A percentile compares a stretch with the other conserved stretches of the same genome.
These are phyloP conservation scores for Rhodeus uyekii DNA, from an alignment of 2,797 vertebrate species.

Conservation along the genomic window DNA sequence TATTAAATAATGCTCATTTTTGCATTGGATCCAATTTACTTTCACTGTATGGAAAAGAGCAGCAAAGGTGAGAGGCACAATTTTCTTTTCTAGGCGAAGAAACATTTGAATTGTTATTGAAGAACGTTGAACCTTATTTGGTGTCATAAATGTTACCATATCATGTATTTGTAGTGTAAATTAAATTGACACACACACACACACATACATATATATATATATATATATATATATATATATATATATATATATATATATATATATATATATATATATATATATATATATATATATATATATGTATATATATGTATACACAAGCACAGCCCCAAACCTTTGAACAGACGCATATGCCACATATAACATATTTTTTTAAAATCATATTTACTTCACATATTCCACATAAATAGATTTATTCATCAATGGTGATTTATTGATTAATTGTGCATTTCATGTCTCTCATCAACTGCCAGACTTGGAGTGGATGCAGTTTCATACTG, in stretches of 20 bases:
- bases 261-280: no score
- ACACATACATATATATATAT: no score
- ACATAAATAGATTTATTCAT: constrained; percentile 9
- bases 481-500: neutral
- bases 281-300: no score
- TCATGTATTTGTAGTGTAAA: no score
- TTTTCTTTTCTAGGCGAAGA: neutral
- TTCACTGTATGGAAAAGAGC: neutral
- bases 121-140: no score
- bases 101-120: no score
- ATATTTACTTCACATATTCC: neutral
- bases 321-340: neutral
- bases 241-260: no score
- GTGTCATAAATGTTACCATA: no score
- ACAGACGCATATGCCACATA: neutral
- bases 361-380: neutral
- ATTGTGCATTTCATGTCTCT: constrained; percentile 16
- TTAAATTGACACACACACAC: no score
- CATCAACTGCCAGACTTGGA: neutral
- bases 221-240: no score
- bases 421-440: constrained; percentile 6
- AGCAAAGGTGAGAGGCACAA: neutral
- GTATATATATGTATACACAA: no score
- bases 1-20: neutral
- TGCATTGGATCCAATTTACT: neutral